A percentile compares a stretch with the other conserved stretches of the same genome.
Evolutionary conservation across 1,140 invertebrate species (phyloP).

Genomic region (Drosophila repleta): DNA sequence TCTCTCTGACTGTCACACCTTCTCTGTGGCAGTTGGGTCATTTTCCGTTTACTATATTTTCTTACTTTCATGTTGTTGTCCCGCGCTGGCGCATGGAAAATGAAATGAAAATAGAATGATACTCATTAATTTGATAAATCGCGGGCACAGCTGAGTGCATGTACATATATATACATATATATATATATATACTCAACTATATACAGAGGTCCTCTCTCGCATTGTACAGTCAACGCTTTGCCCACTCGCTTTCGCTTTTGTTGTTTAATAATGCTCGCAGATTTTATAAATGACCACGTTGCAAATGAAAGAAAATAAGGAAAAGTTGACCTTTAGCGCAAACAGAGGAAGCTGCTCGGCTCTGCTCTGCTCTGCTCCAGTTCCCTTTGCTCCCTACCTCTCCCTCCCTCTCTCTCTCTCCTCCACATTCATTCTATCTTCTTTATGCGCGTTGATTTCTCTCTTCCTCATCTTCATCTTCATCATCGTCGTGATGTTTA

Average conservation of each 20-base stretch:
- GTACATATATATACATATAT: conserved; percentile 23
- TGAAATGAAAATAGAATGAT: conserved; percentile 82
- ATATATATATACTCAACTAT: conserved; percentile 4
- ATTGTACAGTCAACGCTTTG: conserved; percentile 19
- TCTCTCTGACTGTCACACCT: background rate
- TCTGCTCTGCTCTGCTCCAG: background rate
- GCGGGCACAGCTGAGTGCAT: conserved; percentile 52
- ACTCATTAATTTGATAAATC: conserved; percentile 83
- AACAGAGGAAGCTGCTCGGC: conserved; percentile 42
- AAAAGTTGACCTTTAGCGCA: conserved; percentile 72
- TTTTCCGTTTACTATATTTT: conserved; percentile 46
- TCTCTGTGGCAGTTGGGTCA: conserved; percentile 27
- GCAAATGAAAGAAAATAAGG: conserved; percentile 67
- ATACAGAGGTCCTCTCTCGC: conserved; percentile 11
- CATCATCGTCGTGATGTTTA: conserved; percentile 23
- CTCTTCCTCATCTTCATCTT: conserved; percentile 34
- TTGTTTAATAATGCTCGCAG: conserved; percentile 51
- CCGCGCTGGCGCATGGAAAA: conserved; percentile 73
- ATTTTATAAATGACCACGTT: conserved; percentile 61
- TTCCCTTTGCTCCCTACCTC: background rate
- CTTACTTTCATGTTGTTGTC: conserved; percentile 36
- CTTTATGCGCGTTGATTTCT: conserved; percentile 69
- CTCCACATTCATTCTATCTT: conserved; percentile 8
- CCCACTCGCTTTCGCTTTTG: conserved; percentile 34
- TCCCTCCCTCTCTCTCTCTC: too few relatives aligned